Conservation (phyloP, 2,888 invertebrate genomes). For the Agrypnus murinus region DNA sequence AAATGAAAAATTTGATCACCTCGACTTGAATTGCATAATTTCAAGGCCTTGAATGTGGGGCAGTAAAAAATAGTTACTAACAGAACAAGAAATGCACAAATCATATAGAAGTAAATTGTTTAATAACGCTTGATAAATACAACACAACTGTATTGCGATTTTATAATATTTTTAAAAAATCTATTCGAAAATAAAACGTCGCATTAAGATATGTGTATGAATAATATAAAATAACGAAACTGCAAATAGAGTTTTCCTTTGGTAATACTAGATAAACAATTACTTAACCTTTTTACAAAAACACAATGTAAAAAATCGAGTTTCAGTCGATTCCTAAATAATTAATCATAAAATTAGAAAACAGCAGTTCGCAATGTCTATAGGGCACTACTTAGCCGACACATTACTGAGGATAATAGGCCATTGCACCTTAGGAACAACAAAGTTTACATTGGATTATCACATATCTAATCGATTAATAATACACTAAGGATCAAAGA, state of each 20-base stretch:
- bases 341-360: conserved; percentile 21
- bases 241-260: conserved; percentile 43
- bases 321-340: conserved; percentile 47
- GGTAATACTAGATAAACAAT: conserved; percentile 48
- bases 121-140: conserved; percentile 37
- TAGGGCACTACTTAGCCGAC: conserved; percentile 31
- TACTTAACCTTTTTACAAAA: conserved; percentile 38
- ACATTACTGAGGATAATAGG: conserved; percentile 41
- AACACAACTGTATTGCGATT: conserved; percentile 40
- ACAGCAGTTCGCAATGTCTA: conserved; percentile 33
- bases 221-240: conserved; percentile 40
- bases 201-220: conserved; percentile 37
- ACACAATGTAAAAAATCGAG: conserved; percentile 44
- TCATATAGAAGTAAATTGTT: conserved; percentile 9
- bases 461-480: conserved; percentile 43
- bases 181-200: conserved; percentile 45
- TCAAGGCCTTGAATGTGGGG: conserved; percentile 13
- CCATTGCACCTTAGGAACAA: conserved; percentile 48
- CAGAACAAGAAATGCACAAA: not conserved
- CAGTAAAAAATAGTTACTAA: conserved; percentile 8
- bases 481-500: conserved; percentile 32
- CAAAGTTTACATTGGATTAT: conserved; percentile 40
- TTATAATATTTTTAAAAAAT: conserved; percentile 29
- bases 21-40: conserved; percentile 27
- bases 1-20: conserved; percentile 30